Percentiles rank a stretch among this genome's conserved stretches.
These are phyloP conservation scores for Macrotis lagotis DNA, from an alignment of 2,113 vertebrate genomes.

Conservation along the genomic window DNA sequence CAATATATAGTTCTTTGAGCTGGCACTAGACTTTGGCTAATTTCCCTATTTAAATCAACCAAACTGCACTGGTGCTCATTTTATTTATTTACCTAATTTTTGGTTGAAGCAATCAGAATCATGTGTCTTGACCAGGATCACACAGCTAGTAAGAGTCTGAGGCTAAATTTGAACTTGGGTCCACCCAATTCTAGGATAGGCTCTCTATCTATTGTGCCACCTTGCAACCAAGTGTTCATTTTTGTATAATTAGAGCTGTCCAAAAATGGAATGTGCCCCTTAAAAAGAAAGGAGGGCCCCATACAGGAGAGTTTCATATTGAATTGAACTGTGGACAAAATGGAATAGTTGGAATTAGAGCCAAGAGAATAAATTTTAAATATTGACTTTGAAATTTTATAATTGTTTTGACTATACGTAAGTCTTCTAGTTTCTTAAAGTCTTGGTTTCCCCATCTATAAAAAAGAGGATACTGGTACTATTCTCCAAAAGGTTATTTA, in stretches of 20 bases:
- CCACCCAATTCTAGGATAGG: too few species aligned
- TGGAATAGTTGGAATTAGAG: not conserved
- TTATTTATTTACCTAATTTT: too few species aligned
- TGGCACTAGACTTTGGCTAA: not conserved
- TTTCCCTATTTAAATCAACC: constrained; percentile 13
- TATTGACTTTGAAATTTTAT: not conserved
- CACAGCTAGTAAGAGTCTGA: too few species aligned
- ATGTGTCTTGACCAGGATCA: too few species aligned
- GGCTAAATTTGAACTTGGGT: too few species aligned
- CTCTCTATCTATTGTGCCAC: too few species aligned
- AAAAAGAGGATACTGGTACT: not conserved
- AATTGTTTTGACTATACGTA: not conserved
- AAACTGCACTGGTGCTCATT: not conserved
- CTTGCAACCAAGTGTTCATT: not conserved
- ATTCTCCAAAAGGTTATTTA: not conserved
- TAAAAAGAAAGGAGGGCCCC: not conserved
- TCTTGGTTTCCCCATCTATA: not conserved
- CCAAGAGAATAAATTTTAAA: not conserved
- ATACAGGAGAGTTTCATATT: not conserved
- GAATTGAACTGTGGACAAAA: not conserved
- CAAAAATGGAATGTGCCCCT: not conserved
- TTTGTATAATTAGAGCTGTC: not conserved
- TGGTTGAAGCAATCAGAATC: too few species aligned
- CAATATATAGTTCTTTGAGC: not conserved
- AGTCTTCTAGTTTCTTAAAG: not conserved